Percentiles rank a stretch among this genome's conserved stretches.
These are phyloP conservation scores for Epinephelus lanceolatus DNA, from an alignment of 2,113 vertebrate genomes.

Conservation along the genomic window DNA sequence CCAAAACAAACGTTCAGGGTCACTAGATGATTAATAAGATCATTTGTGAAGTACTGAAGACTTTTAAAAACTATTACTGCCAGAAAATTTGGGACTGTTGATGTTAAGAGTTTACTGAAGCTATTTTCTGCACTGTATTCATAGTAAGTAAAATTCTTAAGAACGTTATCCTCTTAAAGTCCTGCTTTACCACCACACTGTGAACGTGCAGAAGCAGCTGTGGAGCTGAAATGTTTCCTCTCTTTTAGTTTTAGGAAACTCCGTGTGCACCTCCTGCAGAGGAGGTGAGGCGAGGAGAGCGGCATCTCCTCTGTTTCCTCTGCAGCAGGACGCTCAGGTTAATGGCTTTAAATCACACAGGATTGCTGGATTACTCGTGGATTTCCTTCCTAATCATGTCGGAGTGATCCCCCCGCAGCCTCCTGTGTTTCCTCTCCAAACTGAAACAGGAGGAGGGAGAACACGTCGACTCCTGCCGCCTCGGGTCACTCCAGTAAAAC, in stretches of 20 bases:
- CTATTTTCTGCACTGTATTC: background rate
- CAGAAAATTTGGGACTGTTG: background rate
- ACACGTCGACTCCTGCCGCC: background rate
- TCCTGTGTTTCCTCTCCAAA: constrained; percentile 38
- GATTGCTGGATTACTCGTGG: constrained; percentile 78
- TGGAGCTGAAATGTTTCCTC: background rate
- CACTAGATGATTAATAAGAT: background rate
- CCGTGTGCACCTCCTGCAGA: background rate
- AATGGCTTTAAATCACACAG: constrained; percentile 76
- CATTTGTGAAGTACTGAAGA: background rate
- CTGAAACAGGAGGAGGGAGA: constrained; percentile 1
- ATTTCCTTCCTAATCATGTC: constrained; percentile 74
- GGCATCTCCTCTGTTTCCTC: constrained; percentile 6
- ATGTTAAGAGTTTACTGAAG: background rate
- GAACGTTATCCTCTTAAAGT: background rate
- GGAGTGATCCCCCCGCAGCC: constrained; percentile 13
- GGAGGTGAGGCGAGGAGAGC: constrained; percentile 21
- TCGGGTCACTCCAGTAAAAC: background rate
- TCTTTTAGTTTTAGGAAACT: background rate
- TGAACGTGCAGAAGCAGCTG: background rate
- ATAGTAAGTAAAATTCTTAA: background rate
- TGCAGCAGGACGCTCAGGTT: constrained; percentile 43
- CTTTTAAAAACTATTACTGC: background rate
- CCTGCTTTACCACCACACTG: background rate
- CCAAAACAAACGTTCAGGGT: background rate